Evolutionary conservation across 2,113 vertebrate species (phyloP).

Genomic region (Tragelaphus imberbis): DNA sequence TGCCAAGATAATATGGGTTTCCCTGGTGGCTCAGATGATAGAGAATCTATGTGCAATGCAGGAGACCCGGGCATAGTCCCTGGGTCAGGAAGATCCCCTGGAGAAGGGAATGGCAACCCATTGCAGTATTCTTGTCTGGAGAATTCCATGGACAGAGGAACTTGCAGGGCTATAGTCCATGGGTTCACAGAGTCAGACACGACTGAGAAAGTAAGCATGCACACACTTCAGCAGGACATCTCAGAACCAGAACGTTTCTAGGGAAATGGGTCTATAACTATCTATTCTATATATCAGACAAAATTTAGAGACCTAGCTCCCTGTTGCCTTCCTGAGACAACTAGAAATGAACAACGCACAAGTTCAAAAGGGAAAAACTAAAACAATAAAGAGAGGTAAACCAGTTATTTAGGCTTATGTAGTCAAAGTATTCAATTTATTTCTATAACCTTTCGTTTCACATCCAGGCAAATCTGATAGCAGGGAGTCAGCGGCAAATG

Average conservation of each 20-base stretch:
- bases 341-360: neutral
- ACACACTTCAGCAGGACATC: neutral
- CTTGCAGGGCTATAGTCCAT: neutral
- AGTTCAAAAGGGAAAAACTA: neutral
- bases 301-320: neutral
- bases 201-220: neutral
- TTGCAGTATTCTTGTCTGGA: neutral
- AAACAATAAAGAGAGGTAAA: neutral
- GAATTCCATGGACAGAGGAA: neutral
- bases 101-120: neutral
- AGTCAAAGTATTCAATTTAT: neutral
- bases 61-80: neutral
- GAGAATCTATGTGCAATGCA: neutral
- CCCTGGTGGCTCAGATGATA: neutral
- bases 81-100: neutral
- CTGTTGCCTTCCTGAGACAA: neutral
- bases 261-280: neutral
- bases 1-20: neutral
- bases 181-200: neutral
- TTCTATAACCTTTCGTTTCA: neutral
- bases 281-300: neutral
- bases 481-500: neutral
- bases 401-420: neutral
- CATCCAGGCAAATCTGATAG: neutral
- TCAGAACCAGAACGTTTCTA: neutral